Percentiles rank a stretch among this genome's conserved stretches.
Conservation (phyloP, 2,888 invertebrate genomes). For the Choristoneura rosaceana region DNA sequence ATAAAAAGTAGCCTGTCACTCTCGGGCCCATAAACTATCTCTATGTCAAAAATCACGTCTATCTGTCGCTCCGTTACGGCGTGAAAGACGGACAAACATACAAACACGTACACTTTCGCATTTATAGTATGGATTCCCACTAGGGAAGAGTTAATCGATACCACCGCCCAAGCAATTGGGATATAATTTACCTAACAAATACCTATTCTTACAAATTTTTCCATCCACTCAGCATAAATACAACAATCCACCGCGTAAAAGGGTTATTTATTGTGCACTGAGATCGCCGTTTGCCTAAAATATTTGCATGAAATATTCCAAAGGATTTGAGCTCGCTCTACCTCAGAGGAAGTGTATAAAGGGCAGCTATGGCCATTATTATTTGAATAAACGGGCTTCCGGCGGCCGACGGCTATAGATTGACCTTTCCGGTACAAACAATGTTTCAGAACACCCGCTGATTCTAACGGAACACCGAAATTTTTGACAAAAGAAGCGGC, state of each 20-base stretch:
- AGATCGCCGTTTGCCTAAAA: constrained; percentile 46
- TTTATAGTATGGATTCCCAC: too few relatives aligned
- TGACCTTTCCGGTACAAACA: constrained; percentile 53
- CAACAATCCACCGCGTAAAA: constrained; percentile 41
- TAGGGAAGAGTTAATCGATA: too few relatives aligned
- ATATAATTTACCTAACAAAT: not conserved
- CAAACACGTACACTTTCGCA: too few relatives aligned
- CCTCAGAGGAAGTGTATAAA: constrained; percentile 47
- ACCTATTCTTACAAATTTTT: constrained; percentile 33
- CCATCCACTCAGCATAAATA: constrained; percentile 33
- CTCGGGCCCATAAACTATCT: too few relatives aligned
- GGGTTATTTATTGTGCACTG: constrained; percentile 43
- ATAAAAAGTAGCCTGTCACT: too few relatives aligned
- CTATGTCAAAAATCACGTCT: too few relatives aligned
- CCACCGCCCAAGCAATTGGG: not conserved
- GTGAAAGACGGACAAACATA: too few relatives aligned
- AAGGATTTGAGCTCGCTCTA: constrained; percentile 28
- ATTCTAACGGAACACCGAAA: constrained; percentile 20
- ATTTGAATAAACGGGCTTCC: constrained; percentile 48
- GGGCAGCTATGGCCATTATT: constrained; percentile 44
- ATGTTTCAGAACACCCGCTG: constrained; percentile 39
- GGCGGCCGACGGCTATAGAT: constrained; percentile 41
- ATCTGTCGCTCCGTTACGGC: too few relatives aligned
- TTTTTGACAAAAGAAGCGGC: not conserved
- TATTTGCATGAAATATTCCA: constrained; percentile 49